Evolutionary conservation across 2,888 invertebrate species (phyloP), one percentile per base, ranked within the genome.

Genomic region (Poecilobothrus nobilitatus): DNA sequence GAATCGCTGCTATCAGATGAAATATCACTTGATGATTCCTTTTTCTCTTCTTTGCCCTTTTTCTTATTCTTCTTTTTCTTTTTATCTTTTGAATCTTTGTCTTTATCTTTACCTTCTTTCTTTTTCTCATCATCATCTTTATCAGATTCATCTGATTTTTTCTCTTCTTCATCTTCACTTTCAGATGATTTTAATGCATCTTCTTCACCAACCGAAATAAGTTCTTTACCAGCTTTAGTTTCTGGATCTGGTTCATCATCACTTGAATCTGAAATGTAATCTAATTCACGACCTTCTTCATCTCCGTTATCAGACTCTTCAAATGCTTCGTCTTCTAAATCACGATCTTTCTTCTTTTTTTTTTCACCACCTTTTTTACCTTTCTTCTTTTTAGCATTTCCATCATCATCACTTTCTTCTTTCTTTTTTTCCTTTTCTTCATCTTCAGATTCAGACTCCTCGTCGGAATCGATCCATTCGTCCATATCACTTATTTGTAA

Each of bases 261-360:
- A 0, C 91, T 91, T 0, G 91, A 91, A 78, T 93, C 93, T 0
- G 94, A 93, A 77, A 97, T 96, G 77, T 97, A 97, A 81, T 97
- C 97, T 74, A 90, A 86, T 84, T 98, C 97, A 68, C 93, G 82
- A 0, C 97, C 97, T 82, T 97, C 97, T 76, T 94, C 95, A 79
- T 98, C 97, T 0, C 96, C 97, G 79, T 97, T 97, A 80, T 97
- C 97, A 73, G 96, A 96, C 77, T 98, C 97, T 79, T 97, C 97
- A 68, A 92, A 88, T 0, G 95, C 96, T 78, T 97, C 96, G 73
- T 92, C 90, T 71, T 95, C 91, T 0, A 91, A 90, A 72, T 89
- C 90, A 69, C 89, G 89, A 82, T 92, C 91, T 76, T 92, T 91
- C 77, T 92, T 93, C 72, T 87, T 87, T 68, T 86, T 85, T 20